These are phyloP conservation scores for Raphicerus campestris DNA, from an alignment of 2,113 vertebrate genomes.

Conservation along the genomic window DNA sequence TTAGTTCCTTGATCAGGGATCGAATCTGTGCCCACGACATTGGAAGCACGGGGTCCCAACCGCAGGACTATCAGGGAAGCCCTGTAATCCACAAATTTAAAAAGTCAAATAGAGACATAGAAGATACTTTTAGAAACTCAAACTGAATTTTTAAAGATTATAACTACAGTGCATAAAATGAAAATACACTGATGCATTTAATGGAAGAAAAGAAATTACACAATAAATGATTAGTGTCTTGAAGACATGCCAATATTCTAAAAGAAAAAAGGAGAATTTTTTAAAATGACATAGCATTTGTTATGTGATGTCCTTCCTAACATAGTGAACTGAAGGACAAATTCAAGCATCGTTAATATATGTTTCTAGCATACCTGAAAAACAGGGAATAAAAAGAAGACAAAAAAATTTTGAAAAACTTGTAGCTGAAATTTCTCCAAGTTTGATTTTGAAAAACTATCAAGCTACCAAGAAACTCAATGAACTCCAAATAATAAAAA, in stretches of 20 bases:
- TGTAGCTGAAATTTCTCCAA: not conserved
- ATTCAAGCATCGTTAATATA: not conserved
- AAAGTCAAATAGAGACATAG: not conserved
- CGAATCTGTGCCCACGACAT: no score
- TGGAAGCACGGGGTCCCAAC: no score
- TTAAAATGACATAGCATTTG: not conserved
- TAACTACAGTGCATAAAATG: not conserved
- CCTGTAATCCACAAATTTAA: not conserved
- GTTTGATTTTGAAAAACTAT: not conserved
- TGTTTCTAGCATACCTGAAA: not conserved
- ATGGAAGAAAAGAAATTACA: not conserved
- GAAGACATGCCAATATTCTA: not conserved
- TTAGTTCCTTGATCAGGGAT: no score
- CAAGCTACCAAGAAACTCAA: not conserved
- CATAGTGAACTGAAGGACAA: not conserved
- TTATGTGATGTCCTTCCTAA: not conserved
- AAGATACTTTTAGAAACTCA: not conserved
- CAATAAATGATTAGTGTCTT: not conserved
- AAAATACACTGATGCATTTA: not conserved
- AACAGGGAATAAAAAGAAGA: not conserved
- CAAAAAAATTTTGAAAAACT: not conserved
- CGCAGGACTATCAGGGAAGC: no score
- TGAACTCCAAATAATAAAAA: not conserved
- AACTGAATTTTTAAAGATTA: conserved; percentile 10
- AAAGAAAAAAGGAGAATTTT: not conserved